phyloP scores from a whole-genome alignment of 2,797 vertebrate species.

The Lagocephalus sceleratus region DNA sequence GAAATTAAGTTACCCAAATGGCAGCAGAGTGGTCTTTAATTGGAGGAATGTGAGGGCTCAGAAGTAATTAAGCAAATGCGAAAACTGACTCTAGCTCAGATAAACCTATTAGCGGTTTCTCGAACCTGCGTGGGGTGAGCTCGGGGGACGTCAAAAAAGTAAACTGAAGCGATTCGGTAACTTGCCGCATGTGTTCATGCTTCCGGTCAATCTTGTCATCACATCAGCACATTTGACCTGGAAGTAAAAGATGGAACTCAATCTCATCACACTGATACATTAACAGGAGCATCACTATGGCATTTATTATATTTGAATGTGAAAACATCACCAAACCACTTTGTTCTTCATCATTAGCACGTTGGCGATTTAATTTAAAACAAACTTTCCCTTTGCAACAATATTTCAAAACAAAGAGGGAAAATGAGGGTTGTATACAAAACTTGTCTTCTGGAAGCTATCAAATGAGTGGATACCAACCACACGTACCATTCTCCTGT shows the following conservation, averaged over 20 bases:
- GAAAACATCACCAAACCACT: no score
- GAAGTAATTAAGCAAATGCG: constrained; percentile 55
- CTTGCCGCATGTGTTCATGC: background rate
- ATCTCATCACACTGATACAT: background rate
- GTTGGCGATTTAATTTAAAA: background rate
- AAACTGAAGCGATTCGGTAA: constrained; percentile 1
- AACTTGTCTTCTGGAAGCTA: no score
- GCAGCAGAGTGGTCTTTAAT: constrained; percentile 53
- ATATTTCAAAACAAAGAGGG: background rate
- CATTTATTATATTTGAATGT: background rate
- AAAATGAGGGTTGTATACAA: background rate
- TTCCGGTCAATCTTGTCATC: background rate
- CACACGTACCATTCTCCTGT: constrained; percentile 33
- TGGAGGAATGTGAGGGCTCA: constrained; percentile 51
- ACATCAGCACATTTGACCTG: background rate
- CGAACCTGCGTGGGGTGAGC: constrained; percentile 11
- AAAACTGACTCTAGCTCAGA: constrained; percentile 45
- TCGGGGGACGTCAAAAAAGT: background rate
- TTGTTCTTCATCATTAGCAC: background rate
- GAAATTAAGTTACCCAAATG: constrained; percentile 53
- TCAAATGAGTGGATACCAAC: constrained; percentile 31
- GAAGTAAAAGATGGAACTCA: background rate
- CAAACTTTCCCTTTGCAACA: background rate
- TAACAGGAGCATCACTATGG: background rate
- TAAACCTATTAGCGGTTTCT: constrained; percentile 61